Base-by-base conservation (phyloP, 2,888 invertebrate genomes). In the Ctenicera cuprea region DNA sequence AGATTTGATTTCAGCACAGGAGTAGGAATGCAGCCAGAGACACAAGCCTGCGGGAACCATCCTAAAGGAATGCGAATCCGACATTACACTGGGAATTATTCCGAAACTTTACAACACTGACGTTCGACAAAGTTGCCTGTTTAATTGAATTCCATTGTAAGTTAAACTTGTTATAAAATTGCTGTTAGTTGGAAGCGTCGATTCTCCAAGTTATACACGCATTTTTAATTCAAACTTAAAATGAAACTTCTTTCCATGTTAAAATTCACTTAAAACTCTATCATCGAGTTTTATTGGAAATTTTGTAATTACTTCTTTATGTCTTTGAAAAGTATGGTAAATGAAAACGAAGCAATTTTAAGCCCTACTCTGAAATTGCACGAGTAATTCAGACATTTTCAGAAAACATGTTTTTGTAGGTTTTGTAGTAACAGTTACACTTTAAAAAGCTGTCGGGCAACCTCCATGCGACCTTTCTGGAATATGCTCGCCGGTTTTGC, bases 61-160 rank as follows among this genome's bases (percentile, higher is more conserved):
- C 80, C 80, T 81, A 74, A 76, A 80, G 82, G 82, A 83, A 82
- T 83, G 81, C 79, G 79, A 79, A 82, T 81, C 80, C 76, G 76
- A 81, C 80, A 82, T 83, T 82, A 82, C 81, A 82, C 82, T 80
- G 82, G 78, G 80, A 84, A 83, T 84, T 83, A 84, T 83, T 82
- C 80, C 73, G 79, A 78, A 83, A 83, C 80, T 83, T 82, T 79
- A 80, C 74, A 71, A 71, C 75, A 68, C 73, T 81, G 81, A 82
- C 80, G 83, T 84, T 84, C 82, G 82, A 82, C 82, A 82, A 82
- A 82, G 83, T 82, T 82, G 83, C 82, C 80, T 82, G 82, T 82
- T 83, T 84, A 84, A 84, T 84, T 84, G 83, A 83, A 84, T 84
- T 83, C 84, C 83, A 83, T 83, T 84, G 83, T 84, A 83, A 81